These are phyloP conservation scores for Lagorchestes hirsutus DNA, from an alignment of 2,797 vertebrate species.

Conservation along the genomic window DNA sequence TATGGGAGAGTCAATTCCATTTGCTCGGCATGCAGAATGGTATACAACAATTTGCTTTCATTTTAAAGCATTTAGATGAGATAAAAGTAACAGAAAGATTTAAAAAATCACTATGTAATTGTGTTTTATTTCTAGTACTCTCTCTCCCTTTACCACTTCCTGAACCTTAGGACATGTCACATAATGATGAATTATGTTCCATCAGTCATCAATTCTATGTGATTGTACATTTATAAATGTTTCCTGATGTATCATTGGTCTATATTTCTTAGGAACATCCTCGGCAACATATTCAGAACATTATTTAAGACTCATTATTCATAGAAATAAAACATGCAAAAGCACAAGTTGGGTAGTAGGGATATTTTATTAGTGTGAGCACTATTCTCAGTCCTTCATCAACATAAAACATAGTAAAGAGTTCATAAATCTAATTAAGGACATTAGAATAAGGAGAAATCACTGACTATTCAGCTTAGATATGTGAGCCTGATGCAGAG, in stretches of 20 bases:
- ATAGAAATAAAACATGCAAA: slow-evolving; percentile 85
- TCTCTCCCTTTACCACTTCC: slow-evolving; percentile 58
- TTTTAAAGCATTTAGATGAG: slow-evolving; percentile 71
- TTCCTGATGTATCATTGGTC: slow-evolving; percentile 83
- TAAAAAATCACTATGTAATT: slow-evolving; percentile 70
- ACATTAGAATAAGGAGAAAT: slow-evolving; percentile 83
- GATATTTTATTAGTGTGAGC: slow-evolving; percentile 84
- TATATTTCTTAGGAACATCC: slow-evolving; percentile 84
- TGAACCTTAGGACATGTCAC: slow-evolving; percentile 72
- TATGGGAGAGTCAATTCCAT: slow-evolving; percentile 40
- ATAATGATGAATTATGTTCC: slow-evolving; percentile 78
- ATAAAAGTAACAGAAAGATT: slow-evolving; percentile 58
- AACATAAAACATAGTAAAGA: slow-evolving; percentile 86
- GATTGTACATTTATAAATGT: slow-evolving; percentile 84
- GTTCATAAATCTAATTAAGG: slow-evolving; percentile 87
- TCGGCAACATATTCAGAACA: slow-evolving; percentile 84
- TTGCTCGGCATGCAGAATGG: slow-evolving; percentile 67
- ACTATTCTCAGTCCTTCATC: slow-evolving; percentile 83
- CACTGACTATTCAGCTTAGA: slow-evolving; percentile 81
- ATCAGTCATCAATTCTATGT: slow-evolving; percentile 67
- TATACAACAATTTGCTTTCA: slow-evolving; percentile 70
- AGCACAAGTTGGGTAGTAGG: slow-evolving; percentile 84
- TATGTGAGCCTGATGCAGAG: slow-evolving; percentile 76
- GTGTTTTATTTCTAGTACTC: slow-evolving; percentile 52
- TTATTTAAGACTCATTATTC: slow-evolving; percentile 88